Evolutionary conservation across 1,140 invertebrate species (phyloP), one percentile per base, ranked within the genome.

Genomic region (Coptotermes formosanus): DNA sequence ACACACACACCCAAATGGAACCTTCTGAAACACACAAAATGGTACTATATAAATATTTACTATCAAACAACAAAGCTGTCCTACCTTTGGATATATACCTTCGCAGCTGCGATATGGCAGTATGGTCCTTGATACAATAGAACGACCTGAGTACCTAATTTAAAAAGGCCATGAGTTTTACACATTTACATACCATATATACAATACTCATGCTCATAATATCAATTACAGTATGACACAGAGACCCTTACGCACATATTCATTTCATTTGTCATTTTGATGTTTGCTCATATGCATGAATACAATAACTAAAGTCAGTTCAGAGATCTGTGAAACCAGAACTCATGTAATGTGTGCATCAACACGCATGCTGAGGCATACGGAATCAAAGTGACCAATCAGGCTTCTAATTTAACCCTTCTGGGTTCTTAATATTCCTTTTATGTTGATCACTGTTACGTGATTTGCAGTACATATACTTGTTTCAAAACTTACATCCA

Each of bases 31-130:
- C 64, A 75, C 25, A 64, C 21, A 64, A 16, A 64, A 64, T 64
- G 59, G 12, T 64, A n/a, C 6, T 75, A 75, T 75, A 75, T 14
- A 75, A 75, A 75, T 75, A 75, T 75, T 75, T 30, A 75, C 25
- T 75, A 75, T 75, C 64, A 75, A 75, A 75, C 64, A 75, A n/a
- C 25, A 75, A 25, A n/a, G 64, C 64, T 75, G 64, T 75, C n/a
- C 64, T 75, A 30, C n/a, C 64, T 30, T 75, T n/a, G 59, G n/a
- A 75, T n/a, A 11, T n/a, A 11, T 75, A 30, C 9, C n/a, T 75
- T 14, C 64, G 14, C 64, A 75, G n/a, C 16, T 75, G n/a, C n/a
- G 64, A 75, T 75, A 75, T 30, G 64, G 64, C 64, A 75, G 64
- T 75, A 75, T 75, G 64, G 64, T 30, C 64, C 14, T 75, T 9